Evolutionary conservation across 2,113 vertebrate species (phyloP).

Genomic region (Pseudorhombus dupliciocellatus): DNA sequence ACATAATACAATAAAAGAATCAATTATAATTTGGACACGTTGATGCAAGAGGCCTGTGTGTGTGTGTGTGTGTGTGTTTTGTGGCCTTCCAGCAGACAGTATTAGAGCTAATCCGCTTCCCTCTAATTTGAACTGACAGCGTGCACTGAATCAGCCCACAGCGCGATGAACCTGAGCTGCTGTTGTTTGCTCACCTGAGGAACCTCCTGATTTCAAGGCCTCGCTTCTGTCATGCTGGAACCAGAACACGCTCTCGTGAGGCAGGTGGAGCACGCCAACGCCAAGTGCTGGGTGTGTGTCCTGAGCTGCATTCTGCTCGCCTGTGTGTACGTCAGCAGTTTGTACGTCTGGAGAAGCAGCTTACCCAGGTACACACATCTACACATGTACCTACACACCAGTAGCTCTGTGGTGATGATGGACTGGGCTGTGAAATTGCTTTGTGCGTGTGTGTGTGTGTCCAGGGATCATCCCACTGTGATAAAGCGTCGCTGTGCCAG

Average conservation of each 20-base stretch:
- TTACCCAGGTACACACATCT: background rate
- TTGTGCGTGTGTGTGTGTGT: conserved; percentile 46
- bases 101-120: conserved; percentile 54
- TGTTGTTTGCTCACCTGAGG: background rate
- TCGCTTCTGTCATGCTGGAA: background rate
- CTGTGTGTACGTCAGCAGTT: background rate
- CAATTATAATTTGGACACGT: too few relatives aligned
- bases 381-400: background rate
- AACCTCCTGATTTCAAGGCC: background rate
- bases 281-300: background rate
- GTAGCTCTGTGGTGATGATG: background rate
- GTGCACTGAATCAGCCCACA: conserved; percentile 1
- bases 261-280: background rate
- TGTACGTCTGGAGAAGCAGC: background rate
- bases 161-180: conserved; percentile 1
- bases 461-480: conserved; percentile 55
- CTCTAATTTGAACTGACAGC: conserved; percentile 46
- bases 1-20: too few relatives aligned
- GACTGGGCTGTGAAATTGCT: background rate
- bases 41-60: too few relatives aligned
- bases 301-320: background rate
- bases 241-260: background rate
- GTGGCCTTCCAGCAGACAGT: conserved; percentile 1
- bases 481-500: background rate
- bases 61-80: background rate